A percentile compares a stretch with the other conserved stretches of the same genome.
Conservation (phyloP, 2,113 vertebrate genomes). For the Cygnus buccinator region DNA sequence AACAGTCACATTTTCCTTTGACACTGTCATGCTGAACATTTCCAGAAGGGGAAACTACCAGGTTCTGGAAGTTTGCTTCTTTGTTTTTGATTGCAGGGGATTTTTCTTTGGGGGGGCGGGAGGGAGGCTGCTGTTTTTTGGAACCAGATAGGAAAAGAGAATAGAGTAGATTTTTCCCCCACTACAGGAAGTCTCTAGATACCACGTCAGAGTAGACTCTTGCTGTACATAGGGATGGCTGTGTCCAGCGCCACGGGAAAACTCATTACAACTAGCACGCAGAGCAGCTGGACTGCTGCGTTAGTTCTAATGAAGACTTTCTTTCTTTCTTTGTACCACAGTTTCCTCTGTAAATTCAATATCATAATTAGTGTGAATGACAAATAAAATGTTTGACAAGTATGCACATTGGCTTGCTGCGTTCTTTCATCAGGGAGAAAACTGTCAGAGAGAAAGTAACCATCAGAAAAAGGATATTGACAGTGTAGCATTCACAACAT, state of each 20-base stretch:
- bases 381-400: conserved; percentile 79
- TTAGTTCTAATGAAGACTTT: conserved; percentile 42
- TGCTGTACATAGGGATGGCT: background rate
- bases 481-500: rapidly evolving
- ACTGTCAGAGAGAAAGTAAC: background rate
- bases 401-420: background rate
- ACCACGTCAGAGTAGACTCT: background rate
- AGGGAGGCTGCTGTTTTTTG: background rate
- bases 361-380: conserved; percentile 72
- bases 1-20: conserved; percentile 21
- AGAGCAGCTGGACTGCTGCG: conserved; percentile 71
- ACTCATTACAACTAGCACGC: conserved; percentile 36
- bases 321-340: conserved; percentile 69
- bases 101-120: background rate
- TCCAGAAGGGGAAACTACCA: conserved; percentile 18
- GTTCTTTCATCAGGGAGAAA: conserved; percentile 14
- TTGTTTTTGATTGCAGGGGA: background rate
- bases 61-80: background rate
- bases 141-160: background rate
- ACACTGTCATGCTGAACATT: background rate
- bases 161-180: background rate
- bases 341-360: conserved; percentile 77
- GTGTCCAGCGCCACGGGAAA: background rate
- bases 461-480: background rate
- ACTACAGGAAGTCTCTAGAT: conserved; percentile 18